Percentiles rank a stretch among this genome's conserved stretches.
These are phyloP conservation scores for Caranx ignobilis DNA, from an alignment of 2,113 vertebrate species.

Conservation along the genomic window DNA sequence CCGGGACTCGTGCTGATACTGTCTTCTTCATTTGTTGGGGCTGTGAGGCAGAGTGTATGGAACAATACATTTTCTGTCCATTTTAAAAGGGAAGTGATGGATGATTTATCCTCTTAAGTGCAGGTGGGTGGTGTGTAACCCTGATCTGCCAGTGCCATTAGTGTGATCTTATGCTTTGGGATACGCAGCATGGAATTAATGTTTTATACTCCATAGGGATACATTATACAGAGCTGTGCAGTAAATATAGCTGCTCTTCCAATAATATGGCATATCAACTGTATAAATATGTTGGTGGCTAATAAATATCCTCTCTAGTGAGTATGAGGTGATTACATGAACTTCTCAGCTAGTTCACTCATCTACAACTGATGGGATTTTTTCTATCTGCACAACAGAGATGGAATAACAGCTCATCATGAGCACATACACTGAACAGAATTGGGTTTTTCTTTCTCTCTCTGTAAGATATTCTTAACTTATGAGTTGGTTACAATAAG, in stretches of 20 bases:
- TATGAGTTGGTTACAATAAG: too few species aligned
- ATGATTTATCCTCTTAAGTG: slow-evolving; percentile 72
- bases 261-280: slow-evolving; percentile 46
- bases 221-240: slow-evolving; percentile 54
- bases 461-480: too few species aligned
- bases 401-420: neutral
- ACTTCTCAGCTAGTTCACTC: slow-evolving; percentile 15
- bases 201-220: slow-evolving; percentile 59
- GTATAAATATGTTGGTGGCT: slow-evolving; percentile 25
- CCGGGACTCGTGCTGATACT: slow-evolving; percentile 78
- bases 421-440: too few species aligned
- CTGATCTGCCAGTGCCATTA: slow-evolving; percentile 67
- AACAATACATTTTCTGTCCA: slow-evolving; percentile 71
- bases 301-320: slow-evolving; percentile 24
- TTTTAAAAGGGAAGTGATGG: slow-evolving; percentile 70
- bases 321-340: neutral
- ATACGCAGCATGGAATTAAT: slow-evolving; percentile 56
- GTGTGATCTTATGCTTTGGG: slow-evolving; percentile 62
- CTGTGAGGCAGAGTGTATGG: slow-evolving; percentile 62
- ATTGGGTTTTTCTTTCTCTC: too few species aligned
- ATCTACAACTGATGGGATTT: neutral
- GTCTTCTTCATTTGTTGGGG: slow-evolving; percentile 80
- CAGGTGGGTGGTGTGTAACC: slow-evolving; percentile 67
- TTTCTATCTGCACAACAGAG: neutral
- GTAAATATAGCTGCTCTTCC: slow-evolving; percentile 65